phyloP scores from a whole-genome alignment of 2,888 invertebrate species.

The Ophion costatus region DNA sequence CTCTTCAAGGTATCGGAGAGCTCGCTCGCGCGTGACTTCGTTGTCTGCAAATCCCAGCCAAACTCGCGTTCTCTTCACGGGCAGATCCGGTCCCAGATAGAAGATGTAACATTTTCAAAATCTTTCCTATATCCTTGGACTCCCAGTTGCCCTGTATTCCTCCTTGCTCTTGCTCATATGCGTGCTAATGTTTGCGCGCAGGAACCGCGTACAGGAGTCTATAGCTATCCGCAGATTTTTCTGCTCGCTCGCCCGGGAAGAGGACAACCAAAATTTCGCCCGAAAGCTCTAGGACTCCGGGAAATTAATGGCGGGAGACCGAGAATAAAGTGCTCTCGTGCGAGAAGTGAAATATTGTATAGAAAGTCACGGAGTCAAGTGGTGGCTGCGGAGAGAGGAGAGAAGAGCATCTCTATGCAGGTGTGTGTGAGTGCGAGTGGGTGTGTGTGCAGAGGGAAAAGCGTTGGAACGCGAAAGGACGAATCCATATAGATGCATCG shows the following conservation, averaged over 20 bases:
- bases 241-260: conserved; percentile 11
- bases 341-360: conserved; percentile 54
- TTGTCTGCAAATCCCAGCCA: not conserved
- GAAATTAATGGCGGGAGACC: conserved; percentile 66
- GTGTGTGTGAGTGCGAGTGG: not conserved
- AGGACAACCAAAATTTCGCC: conserved; percentile 61
- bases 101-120: not conserved
- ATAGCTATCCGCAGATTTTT: conserved; percentile 8
- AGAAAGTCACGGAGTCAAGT: conserved; percentile 46
- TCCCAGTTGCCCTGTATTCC: not conserved
- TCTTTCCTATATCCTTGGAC: not conserved
- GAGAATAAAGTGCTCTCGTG: conserved; percentile 65
- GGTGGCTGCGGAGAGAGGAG: not conserved
- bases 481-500: conserved; percentile 15
- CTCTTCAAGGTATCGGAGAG: not conserved
- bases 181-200: conserved; percentile 18
- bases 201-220: not conserved
- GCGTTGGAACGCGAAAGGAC: conserved; percentile 14
- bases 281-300: conserved; percentile 62
- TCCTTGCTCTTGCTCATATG: not conserved
- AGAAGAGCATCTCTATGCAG: not conserved
- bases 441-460: not conserved
- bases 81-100: not conserved
- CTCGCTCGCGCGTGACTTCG: not conserved
- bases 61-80: not conserved